These are phyloP conservation scores for Apomyelois bistriatella DNA, from an alignment of 2,888 invertebrate species.

Conservation along the genomic window DNA sequence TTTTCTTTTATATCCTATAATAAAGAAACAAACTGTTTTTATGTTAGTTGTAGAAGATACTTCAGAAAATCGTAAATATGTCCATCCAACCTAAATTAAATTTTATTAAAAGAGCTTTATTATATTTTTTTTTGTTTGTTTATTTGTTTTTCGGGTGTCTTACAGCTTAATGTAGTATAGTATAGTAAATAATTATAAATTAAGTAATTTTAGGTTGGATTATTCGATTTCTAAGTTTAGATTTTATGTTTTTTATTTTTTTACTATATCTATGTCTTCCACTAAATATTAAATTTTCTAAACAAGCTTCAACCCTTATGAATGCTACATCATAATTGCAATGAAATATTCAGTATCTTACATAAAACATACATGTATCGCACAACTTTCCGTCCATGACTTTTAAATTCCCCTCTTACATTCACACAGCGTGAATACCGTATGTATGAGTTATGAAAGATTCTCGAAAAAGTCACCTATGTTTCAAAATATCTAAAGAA, in stretches of 20 bases:
- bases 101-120: no score
- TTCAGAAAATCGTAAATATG: no score
- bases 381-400: slow-evolving; percentile 10
- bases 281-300: background rate
- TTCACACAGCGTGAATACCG: slow-evolving; percentile 9
- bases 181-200: no score
- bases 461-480: slow-evolving; percentile 12
- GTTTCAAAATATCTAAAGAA: background rate
- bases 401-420: slow-evolving; percentile 12
- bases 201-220: no score
- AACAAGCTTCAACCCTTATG: background rate
- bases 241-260: background rate
- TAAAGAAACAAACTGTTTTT: no score
- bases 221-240: no score
- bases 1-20: no score
- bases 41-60: no score
- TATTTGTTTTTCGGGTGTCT: no score
- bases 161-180: no score
- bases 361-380: slow-evolving; percentile 7
- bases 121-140: no score
- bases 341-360: slow-evolving; percentile 4
- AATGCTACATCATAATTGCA: slow-evolving; percentile 5
- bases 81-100: no score
- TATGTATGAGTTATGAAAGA: slow-evolving; percentile 8
- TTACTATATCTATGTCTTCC: background rate